Conservation (phyloP, 2,113 vertebrate species). For the Passerina amoena region DNA sequence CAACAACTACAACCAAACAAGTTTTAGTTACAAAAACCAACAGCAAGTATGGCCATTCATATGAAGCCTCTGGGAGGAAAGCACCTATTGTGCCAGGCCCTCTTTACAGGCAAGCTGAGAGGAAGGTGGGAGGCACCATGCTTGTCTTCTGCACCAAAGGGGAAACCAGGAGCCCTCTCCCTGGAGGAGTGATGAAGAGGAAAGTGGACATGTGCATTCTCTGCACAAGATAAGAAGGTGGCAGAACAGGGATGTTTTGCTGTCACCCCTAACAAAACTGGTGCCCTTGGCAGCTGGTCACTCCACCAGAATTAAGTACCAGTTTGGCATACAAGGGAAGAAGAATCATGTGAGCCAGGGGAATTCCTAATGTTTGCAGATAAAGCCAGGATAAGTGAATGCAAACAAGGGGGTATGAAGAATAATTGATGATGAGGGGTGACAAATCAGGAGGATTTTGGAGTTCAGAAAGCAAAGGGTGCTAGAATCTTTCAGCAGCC, state of each 20-base stretch:
- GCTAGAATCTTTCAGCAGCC: background rate
- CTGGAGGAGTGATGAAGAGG: background rate
- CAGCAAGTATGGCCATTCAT: constrained; percentile 4
- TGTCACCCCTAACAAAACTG: background rate
- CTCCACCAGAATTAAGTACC: background rate
- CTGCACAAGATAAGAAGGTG: background rate
- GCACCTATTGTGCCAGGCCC: background rate
- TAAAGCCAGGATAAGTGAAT: background rate
- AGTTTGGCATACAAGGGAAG: background rate
- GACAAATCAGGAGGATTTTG: background rate
- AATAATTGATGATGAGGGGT: background rate
- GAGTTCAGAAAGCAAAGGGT: background rate
- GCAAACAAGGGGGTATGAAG: background rate
- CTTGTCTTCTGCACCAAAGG: background rate
- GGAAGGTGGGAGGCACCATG: background rate
- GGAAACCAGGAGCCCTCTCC: background rate
- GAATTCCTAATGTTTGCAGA: background rate
- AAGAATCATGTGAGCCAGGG: background rate
- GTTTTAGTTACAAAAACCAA: background rate
- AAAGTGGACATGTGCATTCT: rapidly evolving
- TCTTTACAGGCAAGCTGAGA: background rate
- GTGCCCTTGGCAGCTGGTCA: rapidly evolving
- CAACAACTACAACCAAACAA: background rate
- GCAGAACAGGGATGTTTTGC: background rate
- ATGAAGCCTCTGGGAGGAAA: background rate